Base-by-base conservation (phyloP, 2,113 vertebrate genomes). In the Saguinus imperator region DNA sequence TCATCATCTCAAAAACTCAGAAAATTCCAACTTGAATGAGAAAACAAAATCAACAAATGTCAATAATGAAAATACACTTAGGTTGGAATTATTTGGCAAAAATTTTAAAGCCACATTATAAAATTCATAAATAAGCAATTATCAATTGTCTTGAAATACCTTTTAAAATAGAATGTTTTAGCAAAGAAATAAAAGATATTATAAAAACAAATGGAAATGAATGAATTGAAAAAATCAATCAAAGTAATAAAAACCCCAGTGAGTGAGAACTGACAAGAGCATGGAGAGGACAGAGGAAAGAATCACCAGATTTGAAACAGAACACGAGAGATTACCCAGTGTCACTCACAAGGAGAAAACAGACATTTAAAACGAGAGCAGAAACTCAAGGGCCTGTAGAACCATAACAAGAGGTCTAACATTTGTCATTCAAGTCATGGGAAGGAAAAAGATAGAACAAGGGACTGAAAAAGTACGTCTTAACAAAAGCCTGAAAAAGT, bases 311-410 rank as follows among this genome's bases (percentile, higher is more conserved):
- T 37, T 89, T 37, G 11, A 92, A 58, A 45, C 12, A 89, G 20
- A 94, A 55, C 32, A 73, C 57, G 1, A 57, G 17, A 58, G 12
- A 76, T 80, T 75, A 68, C 1, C 35, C 7, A 89, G 18, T 64
- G 8, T 66, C 61, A 50, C 27, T 72, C 35, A 55, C 20, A 40
- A 61, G 50, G 4, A 85, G 16, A 89, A 89, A 52, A 85, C 1
- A 48, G 55, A 52, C 18, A 80, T 57, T 50, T 25, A 29, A 52
- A 32, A 21, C 45, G 43, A 29, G 8, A 88, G 18, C 27, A 70
- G 17, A 87, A 72, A 0, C 1, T 29, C 20, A 48, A 3, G 7
- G 1, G 5, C 29, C 5, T 64, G 2, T 77, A 12, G 5, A 32
- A 66, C 18, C 37, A 14, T 14, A 87, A 58, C 20, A 68, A 77